Evolutionary conservation across 2,888 invertebrate genomes (phyloP).

Genomic region (Macropis europaea): DNA sequence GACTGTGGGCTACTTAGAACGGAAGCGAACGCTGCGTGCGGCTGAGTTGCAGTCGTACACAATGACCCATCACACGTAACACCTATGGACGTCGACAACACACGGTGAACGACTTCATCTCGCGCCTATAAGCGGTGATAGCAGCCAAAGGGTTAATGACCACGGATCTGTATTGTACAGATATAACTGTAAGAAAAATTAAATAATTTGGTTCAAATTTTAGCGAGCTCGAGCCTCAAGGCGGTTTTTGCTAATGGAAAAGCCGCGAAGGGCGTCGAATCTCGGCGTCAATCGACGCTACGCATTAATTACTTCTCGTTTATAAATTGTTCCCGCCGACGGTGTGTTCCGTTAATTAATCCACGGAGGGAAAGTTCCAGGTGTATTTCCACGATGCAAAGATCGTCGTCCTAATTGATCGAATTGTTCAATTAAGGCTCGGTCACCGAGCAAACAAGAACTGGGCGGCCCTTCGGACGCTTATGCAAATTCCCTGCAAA

Average conservation of each 20-base stretch:
- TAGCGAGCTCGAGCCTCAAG: constrained; percentile 3
- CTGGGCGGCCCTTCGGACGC: constrained; percentile 21
- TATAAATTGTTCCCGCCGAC: constrained; percentile 13
- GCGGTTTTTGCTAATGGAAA: constrained; percentile 19
- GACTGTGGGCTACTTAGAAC: too few species aligned
- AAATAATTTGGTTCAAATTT: too few species aligned
- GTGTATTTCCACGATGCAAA: constrained; percentile 29
- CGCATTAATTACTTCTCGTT: constrained; percentile 41
- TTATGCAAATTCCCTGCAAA: constrained; percentile 33
- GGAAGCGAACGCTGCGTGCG: too few species aligned
- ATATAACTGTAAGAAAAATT: too few species aligned
- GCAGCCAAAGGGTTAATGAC: too few species aligned
- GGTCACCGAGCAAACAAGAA: constrained; percentile 38
- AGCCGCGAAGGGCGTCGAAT: constrained; percentile 35
- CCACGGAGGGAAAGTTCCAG: constrained; percentile 34
- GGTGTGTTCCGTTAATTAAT: constrained; percentile 27
- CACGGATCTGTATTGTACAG: too few species aligned
- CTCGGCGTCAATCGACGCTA: constrained; percentile 27
- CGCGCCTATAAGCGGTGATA: too few species aligned
- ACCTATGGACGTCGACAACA: too few species aligned
- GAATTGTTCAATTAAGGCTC: constrained; percentile 50
- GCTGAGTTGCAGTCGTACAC: too few species aligned
- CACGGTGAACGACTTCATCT: too few species aligned
- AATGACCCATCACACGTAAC: too few species aligned
- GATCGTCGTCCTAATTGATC: constrained; percentile 53